Conservation (phyloP, 2,888 invertebrate genomes). For the Andrena bucephala region DNA sequence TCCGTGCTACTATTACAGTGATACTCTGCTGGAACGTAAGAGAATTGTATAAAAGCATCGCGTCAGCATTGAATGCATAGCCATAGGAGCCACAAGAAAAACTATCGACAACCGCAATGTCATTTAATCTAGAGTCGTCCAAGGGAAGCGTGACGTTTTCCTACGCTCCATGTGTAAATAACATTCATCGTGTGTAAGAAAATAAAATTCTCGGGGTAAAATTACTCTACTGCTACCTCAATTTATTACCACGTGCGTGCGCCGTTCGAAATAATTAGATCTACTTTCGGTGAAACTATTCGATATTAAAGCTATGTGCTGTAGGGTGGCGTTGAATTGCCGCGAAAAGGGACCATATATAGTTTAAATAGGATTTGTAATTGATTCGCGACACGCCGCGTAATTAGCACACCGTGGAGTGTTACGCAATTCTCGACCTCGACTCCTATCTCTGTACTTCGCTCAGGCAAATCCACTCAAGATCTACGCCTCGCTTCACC, state of each 20-base stretch:
- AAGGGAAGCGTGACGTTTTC: neutral
- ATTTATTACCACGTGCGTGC: neutral
- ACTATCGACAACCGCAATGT: neutral
- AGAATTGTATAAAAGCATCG: neutral
- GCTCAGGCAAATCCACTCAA: slow-evolving; percentile 15
- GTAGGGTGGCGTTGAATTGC: too few relatives aligned
- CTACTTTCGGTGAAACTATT: too few relatives aligned
- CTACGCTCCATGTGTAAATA: neutral
- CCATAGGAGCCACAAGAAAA: neutral
- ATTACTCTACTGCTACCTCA: neutral
- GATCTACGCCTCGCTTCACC: neutral
- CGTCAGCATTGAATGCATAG: neutral
- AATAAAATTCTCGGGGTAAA: neutral
- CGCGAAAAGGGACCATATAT: neutral
- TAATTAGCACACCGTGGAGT: slow-evolving; percentile 35
- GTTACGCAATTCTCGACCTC: slow-evolving; percentile 49
- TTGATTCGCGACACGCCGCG: slow-evolving; percentile 12
- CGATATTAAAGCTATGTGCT: too few relatives aligned
- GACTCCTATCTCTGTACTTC: slow-evolving; percentile 46
- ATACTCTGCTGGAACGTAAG: neutral
- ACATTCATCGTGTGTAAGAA: too few relatives aligned
- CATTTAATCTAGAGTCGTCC: slow-evolving; percentile 2
- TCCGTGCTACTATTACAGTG: neutral
- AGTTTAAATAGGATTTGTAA: neutral
- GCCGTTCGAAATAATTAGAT: too few relatives aligned